phyloP scores from a whole-genome alignment of 2,113 vertebrate species.

The Sterrhoptilus dennistouni region DNA sequence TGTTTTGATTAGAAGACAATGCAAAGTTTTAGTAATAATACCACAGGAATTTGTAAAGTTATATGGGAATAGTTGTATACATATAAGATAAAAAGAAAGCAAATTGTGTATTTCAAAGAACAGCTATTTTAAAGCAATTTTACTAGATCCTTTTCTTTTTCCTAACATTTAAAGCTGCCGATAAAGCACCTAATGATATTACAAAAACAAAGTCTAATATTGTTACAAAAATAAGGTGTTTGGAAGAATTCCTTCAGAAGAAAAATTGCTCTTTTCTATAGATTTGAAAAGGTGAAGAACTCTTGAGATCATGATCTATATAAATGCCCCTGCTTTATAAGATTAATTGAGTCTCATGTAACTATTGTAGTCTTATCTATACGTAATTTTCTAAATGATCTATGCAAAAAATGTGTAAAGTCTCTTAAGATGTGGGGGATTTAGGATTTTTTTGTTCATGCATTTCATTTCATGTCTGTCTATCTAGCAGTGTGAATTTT shows the following conservation, averaged over 20 bases:
- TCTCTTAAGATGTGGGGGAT: accelerated
- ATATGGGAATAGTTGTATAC: not conserved
- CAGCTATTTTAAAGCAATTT: not conserved
- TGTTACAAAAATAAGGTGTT: not conserved
- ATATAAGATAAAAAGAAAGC: not conserved
- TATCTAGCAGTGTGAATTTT: not conserved
- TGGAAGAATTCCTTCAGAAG: not conserved
- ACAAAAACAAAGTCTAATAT: not conserved
- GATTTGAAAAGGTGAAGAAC: not conserved
- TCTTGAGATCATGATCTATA: not conserved
- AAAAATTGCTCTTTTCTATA: not conserved
- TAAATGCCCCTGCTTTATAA: not conserved
- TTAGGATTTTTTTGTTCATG: not conserved
- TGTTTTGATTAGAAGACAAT: not conserved
- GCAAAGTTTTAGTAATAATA: not conserved
- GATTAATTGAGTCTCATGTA: not conserved
- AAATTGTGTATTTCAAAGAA: not conserved
- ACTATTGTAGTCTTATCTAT: not conserved
- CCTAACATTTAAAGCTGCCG: not conserved
- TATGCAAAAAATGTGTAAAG: not conserved
- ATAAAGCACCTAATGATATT: not conserved
- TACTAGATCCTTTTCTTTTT: not conserved
- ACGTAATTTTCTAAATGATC: not conserved
- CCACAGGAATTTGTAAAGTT: not conserved
- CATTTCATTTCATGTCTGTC: accelerated